These are phyloP conservation scores for Sminthurides bifidus DNA, from an alignment of 1,140 invertebrate species.

Conservation along the genomic window DNA sequence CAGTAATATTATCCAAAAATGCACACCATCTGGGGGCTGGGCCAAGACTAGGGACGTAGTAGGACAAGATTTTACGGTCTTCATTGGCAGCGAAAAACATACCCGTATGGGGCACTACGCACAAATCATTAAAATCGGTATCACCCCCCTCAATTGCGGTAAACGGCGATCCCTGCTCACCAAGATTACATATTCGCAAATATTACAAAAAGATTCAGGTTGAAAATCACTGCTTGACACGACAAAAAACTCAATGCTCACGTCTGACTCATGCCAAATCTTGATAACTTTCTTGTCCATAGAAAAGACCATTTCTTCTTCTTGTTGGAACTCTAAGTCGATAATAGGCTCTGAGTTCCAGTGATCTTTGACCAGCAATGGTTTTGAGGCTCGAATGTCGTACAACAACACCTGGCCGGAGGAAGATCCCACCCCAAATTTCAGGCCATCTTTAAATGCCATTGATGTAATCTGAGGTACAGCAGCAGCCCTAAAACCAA, in stretches of 20 bases:
- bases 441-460: constrained; percentile 67
- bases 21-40: constrained; percentile 95
- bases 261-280: constrained; percentile 84
- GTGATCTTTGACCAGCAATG: constrained; percentile 84
- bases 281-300: constrained; percentile 86
- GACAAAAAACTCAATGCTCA: constrained; percentile 40
- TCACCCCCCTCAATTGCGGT: constrained; percentile 82
- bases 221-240: not conserved
- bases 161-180: constrained; percentile 71
- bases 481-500: constrained; percentile 42
- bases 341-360: constrained; percentile 87
- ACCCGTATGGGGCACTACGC: constrained; percentile 74
- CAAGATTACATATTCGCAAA: constrained; percentile 19
- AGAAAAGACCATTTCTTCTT: constrained; percentile 72
- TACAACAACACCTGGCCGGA: constrained; percentile 89
- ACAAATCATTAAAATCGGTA: constrained; percentile 78
- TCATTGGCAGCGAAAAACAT: constrained; percentile 92
- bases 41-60: constrained; percentile 88
- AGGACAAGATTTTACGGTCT: constrained; percentile 82
- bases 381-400: constrained; percentile 84
- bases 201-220: constrained; percentile 11
- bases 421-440: constrained; percentile 79
- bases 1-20: constrained; percentile 90
- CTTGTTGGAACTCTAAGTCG: constrained; percentile 70
- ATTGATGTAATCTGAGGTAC: constrained; percentile 69